A percentile compares a stretch with the other conserved stretches of the same genome.
Conservation (phyloP, 1,140 invertebrate genomes). For the Acyrthosiphon pisum region DNA sequence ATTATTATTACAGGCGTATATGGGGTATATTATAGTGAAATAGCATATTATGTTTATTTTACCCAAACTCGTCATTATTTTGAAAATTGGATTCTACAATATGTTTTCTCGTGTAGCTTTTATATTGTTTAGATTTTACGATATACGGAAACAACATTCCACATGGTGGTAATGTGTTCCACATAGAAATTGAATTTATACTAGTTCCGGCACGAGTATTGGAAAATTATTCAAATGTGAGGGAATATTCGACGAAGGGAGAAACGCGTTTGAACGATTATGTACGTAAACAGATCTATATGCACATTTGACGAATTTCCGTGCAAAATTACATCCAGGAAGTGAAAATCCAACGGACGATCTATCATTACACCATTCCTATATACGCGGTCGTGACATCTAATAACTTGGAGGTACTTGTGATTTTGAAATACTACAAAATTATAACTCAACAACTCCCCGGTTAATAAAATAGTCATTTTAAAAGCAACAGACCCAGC, state of each 20-base stretch:
- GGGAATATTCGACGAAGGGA: neutral
- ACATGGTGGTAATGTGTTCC: neutral
- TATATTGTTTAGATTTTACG: constrained; percentile 29
- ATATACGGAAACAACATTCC: constrained; percentile 22
- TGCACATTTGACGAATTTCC: constrained; percentile 24
- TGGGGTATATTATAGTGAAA: neutral
- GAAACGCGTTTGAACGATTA: constrained; percentile 17
- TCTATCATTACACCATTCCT: constrained; percentile 11
- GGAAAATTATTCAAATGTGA: constrained; percentile 40
- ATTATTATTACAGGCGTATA: neutral
- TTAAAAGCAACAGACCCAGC: neutral
- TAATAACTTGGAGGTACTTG: neutral
- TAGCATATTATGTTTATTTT: neutral
- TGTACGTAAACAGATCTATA: neutral
- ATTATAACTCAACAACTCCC: neutral
- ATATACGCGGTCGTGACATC: neutral
- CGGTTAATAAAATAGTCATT: neutral
- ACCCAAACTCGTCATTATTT: constrained; percentile 10
- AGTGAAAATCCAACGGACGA: neutral
- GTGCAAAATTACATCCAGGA: constrained; percentile 27
- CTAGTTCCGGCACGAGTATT: constrained; percentile 25
- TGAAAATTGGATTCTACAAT: neutral
- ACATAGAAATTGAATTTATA: constrained; percentile 45
- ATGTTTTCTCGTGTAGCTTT: constrained; percentile 26
- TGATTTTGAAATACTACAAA: neutral